Base-by-base conservation (phyloP, 2,797 vertebrate genomes). In the Rhinophrynus dorsalis region DNA sequence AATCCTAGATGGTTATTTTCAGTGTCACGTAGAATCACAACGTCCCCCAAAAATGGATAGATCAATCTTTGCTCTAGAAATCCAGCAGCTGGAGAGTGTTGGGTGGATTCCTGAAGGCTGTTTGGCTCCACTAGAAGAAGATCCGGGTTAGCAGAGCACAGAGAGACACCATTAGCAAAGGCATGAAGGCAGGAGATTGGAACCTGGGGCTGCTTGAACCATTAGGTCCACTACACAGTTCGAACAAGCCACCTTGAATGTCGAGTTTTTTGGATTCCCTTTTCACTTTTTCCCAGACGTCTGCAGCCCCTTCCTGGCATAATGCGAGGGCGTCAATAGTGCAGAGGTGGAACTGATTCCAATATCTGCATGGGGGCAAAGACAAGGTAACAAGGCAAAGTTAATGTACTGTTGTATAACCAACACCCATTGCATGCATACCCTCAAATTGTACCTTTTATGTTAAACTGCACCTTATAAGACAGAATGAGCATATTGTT, bases 221-320 rank as follows among this genome's bases (percentile, higher is more conserved):
- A 79, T 91, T 94, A 79, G 91, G 84, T 55, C 91, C 85, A 69
- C 90, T 88, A 78, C 96, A 98, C 80, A 98, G 95, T 93, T 98
- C 94, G 87, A 98, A 98, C 87, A 98, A 87, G 89, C 94, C 97
- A 89, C 95, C 96, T 80, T 93, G 91, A 85, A 97, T 94, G 80
- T 97, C 92, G 93, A 98, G 90, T 83, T 92, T 96, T 89, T 94
- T 94, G 79, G 96, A 98, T 76, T 98, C 93, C 86, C 92, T 92
- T 87, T 96, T 98, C 84, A 98, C 89, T 86, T 97, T 97, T 86
- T 98, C 96, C 96, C 96, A 98, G 74, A 97, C 90, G 79, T 97
- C 95, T 79, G 93, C 92, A 67, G 95, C 94, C 82, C 96, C 95
- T 86, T 97, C 95, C 83, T 97, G 95, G 88, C 96, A 98, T 91